phyloP scores from a whole-genome alignment of 2,797 vertebrate species.

The Cossypha niveicapilla region DNA sequence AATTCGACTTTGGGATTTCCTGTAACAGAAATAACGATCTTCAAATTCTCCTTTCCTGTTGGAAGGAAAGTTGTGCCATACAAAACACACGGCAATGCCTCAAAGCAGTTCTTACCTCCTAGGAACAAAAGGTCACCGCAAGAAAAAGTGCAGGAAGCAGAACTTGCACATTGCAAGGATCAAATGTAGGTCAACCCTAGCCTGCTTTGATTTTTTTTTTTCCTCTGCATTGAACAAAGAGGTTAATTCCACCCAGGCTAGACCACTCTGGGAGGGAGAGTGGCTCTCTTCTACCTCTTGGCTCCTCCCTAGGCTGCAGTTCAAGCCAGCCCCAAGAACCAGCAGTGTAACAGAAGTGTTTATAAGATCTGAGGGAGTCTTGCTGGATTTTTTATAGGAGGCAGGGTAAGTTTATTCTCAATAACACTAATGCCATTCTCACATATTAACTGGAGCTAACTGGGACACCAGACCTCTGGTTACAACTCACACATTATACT shows the following conservation, averaged over 20 bases:
- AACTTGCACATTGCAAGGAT: background rate
- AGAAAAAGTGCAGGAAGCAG: background rate
- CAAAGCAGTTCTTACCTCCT: background rate
- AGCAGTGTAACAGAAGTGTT: fast-evolving
- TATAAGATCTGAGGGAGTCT: fast-evolving
- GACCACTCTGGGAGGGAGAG: background rate
- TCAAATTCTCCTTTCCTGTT: background rate
- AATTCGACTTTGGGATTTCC: background rate
- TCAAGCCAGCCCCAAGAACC: background rate
- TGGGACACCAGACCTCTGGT: background rate
- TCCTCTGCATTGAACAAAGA: constrained; percentile 14
- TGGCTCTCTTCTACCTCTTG: background rate
- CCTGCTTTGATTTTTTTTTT: background rate
- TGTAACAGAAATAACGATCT: background rate
- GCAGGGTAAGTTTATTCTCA: background rate
- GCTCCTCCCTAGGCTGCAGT: background rate
- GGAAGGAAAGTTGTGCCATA: background rate
- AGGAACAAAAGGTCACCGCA: constrained; percentile 24
- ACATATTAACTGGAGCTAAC: background rate
- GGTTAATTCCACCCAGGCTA: background rate
- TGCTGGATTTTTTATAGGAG: background rate
- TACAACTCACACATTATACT: fast-evolving
- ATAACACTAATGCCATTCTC: fast-evolving
- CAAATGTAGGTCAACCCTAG: constrained; percentile 30
- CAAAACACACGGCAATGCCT: background rate